Percentiles rank a stretch among this genome's conserved stretches.
Conservation (phyloP, 2,888 invertebrate genomes). For the Hydropsyche betteni region DNA sequence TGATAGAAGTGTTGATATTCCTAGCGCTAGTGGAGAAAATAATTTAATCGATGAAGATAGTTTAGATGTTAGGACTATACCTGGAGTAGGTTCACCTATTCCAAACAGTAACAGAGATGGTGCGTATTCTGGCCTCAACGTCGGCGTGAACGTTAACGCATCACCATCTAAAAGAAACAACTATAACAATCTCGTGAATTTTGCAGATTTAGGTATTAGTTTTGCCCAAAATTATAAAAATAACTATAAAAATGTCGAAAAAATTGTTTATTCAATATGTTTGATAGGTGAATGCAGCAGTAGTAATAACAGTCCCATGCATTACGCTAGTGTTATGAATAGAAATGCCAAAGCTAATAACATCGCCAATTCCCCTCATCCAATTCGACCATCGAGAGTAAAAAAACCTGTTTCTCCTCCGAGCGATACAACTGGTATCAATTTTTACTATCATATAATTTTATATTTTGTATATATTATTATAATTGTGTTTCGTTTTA, state of each 20-base stretch:
- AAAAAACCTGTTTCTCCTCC: constrained; percentile 49
- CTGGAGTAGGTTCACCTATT: constrained; percentile 21
- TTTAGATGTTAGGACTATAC: neutral
- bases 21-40: neutral
- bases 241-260: neutral
- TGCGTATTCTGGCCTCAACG: constrained; percentile 46
- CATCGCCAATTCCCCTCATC: constrained; percentile 48
- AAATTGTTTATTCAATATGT: neutral
- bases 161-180: constrained; percentile 51
- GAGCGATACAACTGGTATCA: constrained; percentile 15
- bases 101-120: constrained; percentile 50
- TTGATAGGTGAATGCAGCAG: constrained; percentile 49
- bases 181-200: constrained; percentile 48
- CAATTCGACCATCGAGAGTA: constrained; percentile 47
- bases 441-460: neutral
- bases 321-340: constrained; percentile 39
- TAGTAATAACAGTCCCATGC: constrained; percentile 50
- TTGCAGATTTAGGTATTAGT: constrained; percentile 49
- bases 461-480: neutral
- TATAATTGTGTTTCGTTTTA: neutral
- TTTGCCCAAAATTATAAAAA: neutral
- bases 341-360: constrained; percentile 46
- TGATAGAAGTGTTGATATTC: neutral
- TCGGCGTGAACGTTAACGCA: constrained; percentile 50
- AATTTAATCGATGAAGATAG: constrained; percentile 1